phyloP scores from a whole-genome alignment of 2,113 vertebrate species.

The Proterorhinus semilunaris region DNA sequence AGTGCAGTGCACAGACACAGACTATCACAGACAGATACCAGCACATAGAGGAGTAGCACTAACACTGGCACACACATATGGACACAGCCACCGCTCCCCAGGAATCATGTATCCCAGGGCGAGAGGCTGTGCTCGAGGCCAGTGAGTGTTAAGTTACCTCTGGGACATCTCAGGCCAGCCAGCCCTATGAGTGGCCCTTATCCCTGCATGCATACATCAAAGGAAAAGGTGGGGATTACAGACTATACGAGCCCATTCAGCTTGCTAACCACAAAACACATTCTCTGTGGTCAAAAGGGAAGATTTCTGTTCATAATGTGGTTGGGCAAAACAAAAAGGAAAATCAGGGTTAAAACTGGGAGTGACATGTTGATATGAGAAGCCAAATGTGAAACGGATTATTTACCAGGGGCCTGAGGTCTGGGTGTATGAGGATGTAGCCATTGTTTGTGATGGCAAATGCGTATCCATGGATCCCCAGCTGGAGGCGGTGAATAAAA shows the following conservation, averaged over 20 bases:
- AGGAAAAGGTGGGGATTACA: conserved; percentile 83
- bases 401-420: conserved; percentile 94
- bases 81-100: conserved; percentile 71
- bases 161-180: conserved; percentile 77
- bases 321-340: conserved; percentile 46
- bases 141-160: conserved; percentile 81
- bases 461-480: conserved; percentile 96
- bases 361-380: conserved; percentile 28
- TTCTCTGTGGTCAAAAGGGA: conserved; percentile 40
- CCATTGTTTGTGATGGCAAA: conserved; percentile 99
- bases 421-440: conserved; percentile 95
- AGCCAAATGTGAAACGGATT: conserved; percentile 1
- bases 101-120: conserved; percentile 58
- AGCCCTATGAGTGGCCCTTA: conserved; percentile 80
- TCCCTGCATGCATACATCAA: conserved; percentile 84
- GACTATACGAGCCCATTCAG: conserved; percentile 70
- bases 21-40: conserved; percentile 49
- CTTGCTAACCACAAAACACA: conserved; percentile 63
- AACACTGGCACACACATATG: conserved; percentile 74
- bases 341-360: conserved; percentile 54
- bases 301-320: conserved; percentile 42
- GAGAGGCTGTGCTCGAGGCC: conserved; percentile 72
- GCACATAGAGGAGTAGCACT: conserved; percentile 69
- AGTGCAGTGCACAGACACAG: conserved; percentile 45
- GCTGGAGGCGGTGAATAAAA: conserved; percentile 71